A percentile compares a stretch with the other conserved stretches of the same genome.
Conservation (phyloP, 2,888 invertebrate species). For the Xestia c-nigrum region DNA sequence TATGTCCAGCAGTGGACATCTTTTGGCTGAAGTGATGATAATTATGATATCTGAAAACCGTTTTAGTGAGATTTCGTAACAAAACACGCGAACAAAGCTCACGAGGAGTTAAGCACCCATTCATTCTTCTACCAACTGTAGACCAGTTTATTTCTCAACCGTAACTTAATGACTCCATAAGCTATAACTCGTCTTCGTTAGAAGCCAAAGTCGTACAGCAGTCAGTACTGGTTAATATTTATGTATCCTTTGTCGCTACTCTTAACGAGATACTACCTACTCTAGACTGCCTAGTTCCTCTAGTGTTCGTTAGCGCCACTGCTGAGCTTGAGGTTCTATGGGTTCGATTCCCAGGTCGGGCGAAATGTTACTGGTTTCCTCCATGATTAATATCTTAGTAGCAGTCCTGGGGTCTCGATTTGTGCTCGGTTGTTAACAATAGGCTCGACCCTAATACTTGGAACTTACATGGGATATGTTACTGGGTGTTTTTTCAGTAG, state of each 20-base stretch:
- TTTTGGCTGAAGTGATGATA: too few species aligned
- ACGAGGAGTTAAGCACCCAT: background rate
- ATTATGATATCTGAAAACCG: too few species aligned
- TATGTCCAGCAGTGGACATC: too few species aligned
- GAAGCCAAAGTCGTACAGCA: conserved; percentile 5
- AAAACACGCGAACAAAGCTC: background rate
- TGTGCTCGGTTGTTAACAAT: too few species aligned
- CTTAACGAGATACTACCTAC: conserved; percentile 4
- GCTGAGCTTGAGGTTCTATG: background rate
- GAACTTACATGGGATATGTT: too few species aligned
- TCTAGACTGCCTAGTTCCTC: background rate
- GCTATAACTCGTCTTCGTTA: conserved; percentile 44
- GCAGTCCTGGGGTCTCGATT: background rate
- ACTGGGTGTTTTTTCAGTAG: too few species aligned
- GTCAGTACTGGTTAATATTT: conserved; percentile 25
- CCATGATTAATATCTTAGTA: background rate
- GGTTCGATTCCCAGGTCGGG: background rate
- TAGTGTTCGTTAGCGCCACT: background rate
- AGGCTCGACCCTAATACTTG: too few species aligned
- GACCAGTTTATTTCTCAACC: background rate
- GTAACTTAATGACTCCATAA: conserved; percentile 11
- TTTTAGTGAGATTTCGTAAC: background rate
- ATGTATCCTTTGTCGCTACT: conserved; percentile 34
- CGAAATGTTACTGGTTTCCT: background rate
- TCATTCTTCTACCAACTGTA: background rate